Evolutionary conservation across 2,113 vertebrate species (phyloP).

Genomic region (Pica pica): DNA sequence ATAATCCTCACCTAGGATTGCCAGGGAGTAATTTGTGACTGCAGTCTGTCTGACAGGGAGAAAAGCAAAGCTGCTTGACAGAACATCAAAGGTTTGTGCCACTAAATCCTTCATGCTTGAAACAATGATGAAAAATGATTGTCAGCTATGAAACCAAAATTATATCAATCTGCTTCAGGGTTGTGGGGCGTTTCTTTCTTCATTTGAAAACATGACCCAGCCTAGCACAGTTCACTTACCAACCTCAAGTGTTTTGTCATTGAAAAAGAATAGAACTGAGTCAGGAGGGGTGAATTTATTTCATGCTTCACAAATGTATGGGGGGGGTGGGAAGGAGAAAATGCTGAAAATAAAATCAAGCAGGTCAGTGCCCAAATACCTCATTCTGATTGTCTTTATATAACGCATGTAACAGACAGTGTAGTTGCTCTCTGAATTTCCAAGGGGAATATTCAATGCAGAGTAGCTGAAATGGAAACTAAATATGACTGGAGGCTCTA

Average conservation of each 20-base stretch:
- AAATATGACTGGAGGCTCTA: neutral
- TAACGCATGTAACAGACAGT: neutral
- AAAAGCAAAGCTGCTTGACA: conserved; percentile 4
- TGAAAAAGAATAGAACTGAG: neutral
- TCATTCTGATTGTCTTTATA: neutral
- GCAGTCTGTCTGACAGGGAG: neutral
- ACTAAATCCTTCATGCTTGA: conserved; percentile 25
- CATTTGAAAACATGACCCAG: conserved; percentile 30
- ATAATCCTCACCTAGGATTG: conserved; percentile 11
- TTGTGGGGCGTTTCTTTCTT: neutral
- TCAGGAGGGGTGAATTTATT: neutral
- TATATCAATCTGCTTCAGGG: neutral
- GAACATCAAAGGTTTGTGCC: conserved; percentile 5
- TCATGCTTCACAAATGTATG: neutral
- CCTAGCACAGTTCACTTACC: conserved; percentile 5
- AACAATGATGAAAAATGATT: conserved; percentile 42
- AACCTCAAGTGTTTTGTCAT: neutral
- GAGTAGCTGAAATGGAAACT: conserved; percentile 1
- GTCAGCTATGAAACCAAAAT: conserved; percentile 39
- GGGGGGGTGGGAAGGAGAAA: neutral
- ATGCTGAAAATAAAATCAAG: neutral
- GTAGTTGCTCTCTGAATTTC: neutral
- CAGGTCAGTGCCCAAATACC: neutral
- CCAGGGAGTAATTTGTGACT: conserved; percentile 9
- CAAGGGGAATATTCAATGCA: neutral